Evolutionary conservation across 2,888 invertebrate genomes (phyloP).

Genomic region (Hirudinaria manillensis): DNA sequence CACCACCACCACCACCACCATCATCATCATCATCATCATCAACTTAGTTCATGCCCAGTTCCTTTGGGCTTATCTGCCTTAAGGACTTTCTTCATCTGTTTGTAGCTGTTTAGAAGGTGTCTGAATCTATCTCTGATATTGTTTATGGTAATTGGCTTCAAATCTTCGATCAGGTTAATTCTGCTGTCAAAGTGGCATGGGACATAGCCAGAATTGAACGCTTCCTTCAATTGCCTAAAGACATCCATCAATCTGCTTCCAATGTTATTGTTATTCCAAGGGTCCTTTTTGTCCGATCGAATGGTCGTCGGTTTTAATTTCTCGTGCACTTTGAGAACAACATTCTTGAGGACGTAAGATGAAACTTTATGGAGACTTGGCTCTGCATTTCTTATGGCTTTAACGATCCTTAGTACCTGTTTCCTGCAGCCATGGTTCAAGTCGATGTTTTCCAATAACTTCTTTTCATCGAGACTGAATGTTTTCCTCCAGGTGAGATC

Average conservation of each 20-base stretch:
- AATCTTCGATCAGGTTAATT: slow-evolving; percentile 17
- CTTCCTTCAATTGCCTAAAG: slow-evolving; percentile 12
- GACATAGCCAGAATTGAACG: not conserved
- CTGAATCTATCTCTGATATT: slow-evolving; percentile 12
- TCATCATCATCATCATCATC: no score
- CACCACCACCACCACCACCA: no score
- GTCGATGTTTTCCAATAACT: not conserved
- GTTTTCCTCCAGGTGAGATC: slow-evolving; percentile 19
- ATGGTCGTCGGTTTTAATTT: not conserved
- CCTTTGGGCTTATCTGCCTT: not conserved
- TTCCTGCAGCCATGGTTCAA: slow-evolving; percentile 5
- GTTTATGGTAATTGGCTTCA: not conserved
- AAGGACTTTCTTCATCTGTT: slow-evolving; percentile 20
- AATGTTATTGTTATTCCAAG: slow-evolving; percentile 6
- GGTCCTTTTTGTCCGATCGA: not conserved
- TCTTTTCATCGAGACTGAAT: slow-evolving; percentile 14
- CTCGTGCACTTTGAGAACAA: not conserved
- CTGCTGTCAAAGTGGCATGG: not conserved
- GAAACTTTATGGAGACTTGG: not conserved
- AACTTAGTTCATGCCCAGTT: no score
- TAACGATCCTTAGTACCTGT: slow-evolving; percentile 8
- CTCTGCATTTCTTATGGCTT: slow-evolving; percentile 11
- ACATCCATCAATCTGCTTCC: slow-evolving; percentile 24
- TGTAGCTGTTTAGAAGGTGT: slow-evolving; percentile 14
- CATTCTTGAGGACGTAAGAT: slow-evolving; percentile 19